A percentile compares a stretch with the other conserved stretches of the same genome.
Conservation (phyloP, 2,888 invertebrate genomes). For the Pammene fasciana region DNA sequence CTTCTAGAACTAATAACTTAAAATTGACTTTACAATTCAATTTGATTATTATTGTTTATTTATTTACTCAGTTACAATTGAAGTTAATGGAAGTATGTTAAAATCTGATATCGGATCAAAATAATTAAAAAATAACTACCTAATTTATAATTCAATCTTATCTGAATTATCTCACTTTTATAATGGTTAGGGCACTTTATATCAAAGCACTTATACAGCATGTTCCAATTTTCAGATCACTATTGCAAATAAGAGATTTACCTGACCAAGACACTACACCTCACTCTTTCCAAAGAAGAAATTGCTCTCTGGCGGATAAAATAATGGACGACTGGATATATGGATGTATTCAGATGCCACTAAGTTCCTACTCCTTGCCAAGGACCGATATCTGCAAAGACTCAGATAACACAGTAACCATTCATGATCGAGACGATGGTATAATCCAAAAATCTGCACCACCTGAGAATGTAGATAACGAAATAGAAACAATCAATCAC, state of each 20-base stretch:
- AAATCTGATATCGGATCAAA: too few relatives aligned
- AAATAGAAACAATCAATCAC: neutral
- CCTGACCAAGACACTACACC: neutral
- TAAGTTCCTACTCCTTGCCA: neutral
- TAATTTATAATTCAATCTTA: too few relatives aligned
- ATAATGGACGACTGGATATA: neutral
- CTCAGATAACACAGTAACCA: neutral
- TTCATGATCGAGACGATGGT: neutral
- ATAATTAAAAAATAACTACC: too few relatives aligned
- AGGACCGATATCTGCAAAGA: neutral
- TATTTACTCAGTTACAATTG: too few relatives aligned
- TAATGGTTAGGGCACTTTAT: too few relatives aligned
- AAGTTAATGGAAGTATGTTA: too few relatives aligned
- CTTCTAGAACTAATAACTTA: too few relatives aligned
- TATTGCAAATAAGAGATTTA: neutral
- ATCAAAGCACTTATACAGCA: neutral
- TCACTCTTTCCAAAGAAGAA: neutral
- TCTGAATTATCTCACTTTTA: too few relatives aligned
- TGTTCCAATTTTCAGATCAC: slow-evolving; percentile 3
- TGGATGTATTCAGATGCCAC: neutral
- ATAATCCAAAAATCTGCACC: too few relatives aligned
- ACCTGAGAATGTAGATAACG: neutral
- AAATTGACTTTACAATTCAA: too few relatives aligned
- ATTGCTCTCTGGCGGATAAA: slow-evolving; percentile 9
- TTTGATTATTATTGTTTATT: too few relatives aligned